A percentile compares a stretch with the other conserved stretches of the same genome.
Conservation (phyloP, 2,797 vertebrate genomes). For the Trachops cirrhosus region DNA sequence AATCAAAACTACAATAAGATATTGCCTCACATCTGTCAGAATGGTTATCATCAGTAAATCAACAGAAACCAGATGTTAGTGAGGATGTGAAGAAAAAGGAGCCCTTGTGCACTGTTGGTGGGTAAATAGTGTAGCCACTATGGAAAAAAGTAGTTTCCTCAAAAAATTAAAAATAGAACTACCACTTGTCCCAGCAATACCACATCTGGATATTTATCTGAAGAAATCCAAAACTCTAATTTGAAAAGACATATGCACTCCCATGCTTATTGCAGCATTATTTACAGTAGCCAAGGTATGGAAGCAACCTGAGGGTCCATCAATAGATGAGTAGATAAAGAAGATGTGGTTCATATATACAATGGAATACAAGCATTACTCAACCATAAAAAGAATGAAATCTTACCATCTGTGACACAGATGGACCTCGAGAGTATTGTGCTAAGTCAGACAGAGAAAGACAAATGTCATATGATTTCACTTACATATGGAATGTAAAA, state of each 20-base stretch:
- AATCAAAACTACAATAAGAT: background rate
- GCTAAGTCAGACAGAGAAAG: background rate
- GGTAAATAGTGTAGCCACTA: background rate
- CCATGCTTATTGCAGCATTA: background rate
- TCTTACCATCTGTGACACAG: background rate
- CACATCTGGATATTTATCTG: background rate
- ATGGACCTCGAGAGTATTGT: background rate
- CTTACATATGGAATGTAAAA: background rate
- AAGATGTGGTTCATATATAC: too few relatives aligned
- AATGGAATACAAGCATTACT: background rate
- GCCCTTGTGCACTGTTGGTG: background rate
- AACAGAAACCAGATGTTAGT: background rate
- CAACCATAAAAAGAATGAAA: background rate
- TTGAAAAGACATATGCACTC: background rate
- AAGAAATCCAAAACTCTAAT: background rate
- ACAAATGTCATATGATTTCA: background rate
- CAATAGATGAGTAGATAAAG: background rate
- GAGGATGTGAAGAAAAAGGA: background rate
- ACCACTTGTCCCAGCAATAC: background rate
- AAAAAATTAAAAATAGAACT: background rate
- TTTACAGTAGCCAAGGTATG: background rate
- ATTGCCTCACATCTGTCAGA: background rate
- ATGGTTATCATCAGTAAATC: background rate
- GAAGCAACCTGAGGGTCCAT: background rate
- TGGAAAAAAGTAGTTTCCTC: background rate